Evolutionary conservation across 1,140 invertebrate genomes (phyloP), one percentile per base, ranked within the genome.

Genomic region (Pseudoatta argentina): DNA sequence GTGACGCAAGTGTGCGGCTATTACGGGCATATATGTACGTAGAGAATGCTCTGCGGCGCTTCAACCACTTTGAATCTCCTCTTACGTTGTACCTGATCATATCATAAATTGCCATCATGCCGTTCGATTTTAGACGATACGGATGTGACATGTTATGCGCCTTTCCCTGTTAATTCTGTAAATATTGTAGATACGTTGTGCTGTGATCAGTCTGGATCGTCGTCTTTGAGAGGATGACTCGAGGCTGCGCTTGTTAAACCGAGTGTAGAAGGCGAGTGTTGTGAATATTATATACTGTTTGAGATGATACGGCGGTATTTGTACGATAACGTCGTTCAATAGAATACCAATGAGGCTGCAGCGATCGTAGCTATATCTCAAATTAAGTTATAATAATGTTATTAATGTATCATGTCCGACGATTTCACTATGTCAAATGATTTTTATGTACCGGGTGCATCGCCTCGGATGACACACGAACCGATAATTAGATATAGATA

Each of bases 111-210:
- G 69, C 79, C 67, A 79, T 69, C 34, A 71, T 63, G 39, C 39
- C 79, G 79, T 87, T 85, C 67, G 78, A 85, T 69, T 69, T 87
- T 64, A 66, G 67, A 67, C 66, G 82, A 78, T 55, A 39, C 63
- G 82, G 72, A 85, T 78, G 85, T 67, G 88, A 86, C 72, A 89
- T 71, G 87, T 85, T 69, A 90, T 66, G 88, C 88, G 89, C 83
- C 78, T 89, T 90, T 87, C 85, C 88, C 88, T 81, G 86, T 90
- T 90, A 79, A 83, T 90, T 90, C 85, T 91, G 90, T 91, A 91
- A 91, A 91, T 91, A 91, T 87, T 91, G 90, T 91, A 91, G 90
- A 91, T 91, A 91, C 57, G 79, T 91, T 91, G 79, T 88, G 89
- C 90, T 91, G 87, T 91, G 87, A 91, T 91, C 67, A 86, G 76